Percentiles rank a stretch among this genome's conserved stretches.
Evolutionary conservation across 2,113 vertebrate species (phyloP).

Genomic region (Sander lucioperca): DNA sequence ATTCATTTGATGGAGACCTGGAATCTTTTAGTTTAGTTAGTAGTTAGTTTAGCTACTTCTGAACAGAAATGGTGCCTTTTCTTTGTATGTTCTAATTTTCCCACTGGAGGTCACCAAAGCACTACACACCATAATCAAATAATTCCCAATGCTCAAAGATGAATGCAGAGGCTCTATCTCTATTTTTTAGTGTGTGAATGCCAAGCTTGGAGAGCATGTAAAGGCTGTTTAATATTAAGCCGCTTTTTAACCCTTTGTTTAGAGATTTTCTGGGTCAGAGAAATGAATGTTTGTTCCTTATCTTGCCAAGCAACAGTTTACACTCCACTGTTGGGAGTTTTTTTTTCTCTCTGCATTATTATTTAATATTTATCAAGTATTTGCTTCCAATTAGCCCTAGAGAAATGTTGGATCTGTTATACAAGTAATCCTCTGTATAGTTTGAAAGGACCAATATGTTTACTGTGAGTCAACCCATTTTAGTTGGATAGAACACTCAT

Average conservation of each 20-base stretch:
- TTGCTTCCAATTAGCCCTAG: constrained; percentile 1
- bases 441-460: not conserved
- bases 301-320: not conserved
- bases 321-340: constrained; percentile 10
- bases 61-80: not conserved
- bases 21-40: too few species aligned
- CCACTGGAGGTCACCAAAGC: constrained; percentile 84
- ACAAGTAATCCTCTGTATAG: not conserved
- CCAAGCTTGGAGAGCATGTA: not conserved
- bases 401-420: constrained; percentile 6
- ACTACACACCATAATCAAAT: constrained; percentile 31
- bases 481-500: not conserved
- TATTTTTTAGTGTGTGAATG: constrained; percentile 5
- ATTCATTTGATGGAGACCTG: not conserved
- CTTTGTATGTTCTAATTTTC: constrained; percentile 36
- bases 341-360: constrained; percentile 31
- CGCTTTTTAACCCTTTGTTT: constrained; percentile 18
- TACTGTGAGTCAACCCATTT: not conserved
- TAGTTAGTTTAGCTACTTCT: too few species aligned
- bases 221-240: not conserved
- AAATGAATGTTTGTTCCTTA: not conserved
- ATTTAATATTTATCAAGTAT: constrained; percentile 19
- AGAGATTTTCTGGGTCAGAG: not conserved
- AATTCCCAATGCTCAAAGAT: constrained; percentile 6
- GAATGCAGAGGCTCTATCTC: constrained; percentile 10